phyloP scores from a whole-genome alignment of 2,888 invertebrate species.

The Drosophila atroscutellata region DNA sequence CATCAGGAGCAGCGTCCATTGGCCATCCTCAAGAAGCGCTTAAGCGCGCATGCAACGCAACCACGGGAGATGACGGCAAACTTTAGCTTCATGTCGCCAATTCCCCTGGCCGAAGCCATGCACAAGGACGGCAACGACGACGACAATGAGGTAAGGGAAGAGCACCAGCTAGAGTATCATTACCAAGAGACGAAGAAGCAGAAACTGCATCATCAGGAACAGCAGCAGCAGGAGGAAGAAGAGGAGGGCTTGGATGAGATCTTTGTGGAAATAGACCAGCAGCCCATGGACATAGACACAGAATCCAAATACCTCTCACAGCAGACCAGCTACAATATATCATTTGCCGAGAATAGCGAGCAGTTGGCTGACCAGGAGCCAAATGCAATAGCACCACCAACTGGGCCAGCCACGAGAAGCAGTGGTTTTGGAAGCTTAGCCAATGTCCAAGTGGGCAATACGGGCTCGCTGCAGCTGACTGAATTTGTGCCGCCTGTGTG shows the following conservation, averaged over 20 bases:
- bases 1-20: neutral
- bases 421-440: conserved; percentile 68
- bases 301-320: conserved; percentile 71
- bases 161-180: neutral
- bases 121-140: conserved; percentile 8
- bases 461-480: conserved; percentile 35
- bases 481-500: conserved; percentile 77
- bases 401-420: conserved; percentile 59
- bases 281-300: conserved; percentile 37
- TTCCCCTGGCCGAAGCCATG: conserved; percentile 21
- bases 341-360: conserved; percentile 22
- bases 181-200: neutral
- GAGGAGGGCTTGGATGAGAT: conserved; percentile 59
- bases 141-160: neutral
- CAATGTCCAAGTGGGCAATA: conserved; percentile 26
- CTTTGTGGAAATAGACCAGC: conserved; percentile 54
- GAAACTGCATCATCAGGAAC: neutral
- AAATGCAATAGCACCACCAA: conserved; percentile 31
- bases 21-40: conserved; percentile 34
- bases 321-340: conserved; percentile 58
- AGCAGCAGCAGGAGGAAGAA: neutral
- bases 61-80: neutral
- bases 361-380: neutral
- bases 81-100: conserved; percentile 44
- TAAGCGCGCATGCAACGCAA: neutral